Base-by-base conservation (phyloP, 2,888 invertebrate genomes). In the Lymantria monacha region DNA sequence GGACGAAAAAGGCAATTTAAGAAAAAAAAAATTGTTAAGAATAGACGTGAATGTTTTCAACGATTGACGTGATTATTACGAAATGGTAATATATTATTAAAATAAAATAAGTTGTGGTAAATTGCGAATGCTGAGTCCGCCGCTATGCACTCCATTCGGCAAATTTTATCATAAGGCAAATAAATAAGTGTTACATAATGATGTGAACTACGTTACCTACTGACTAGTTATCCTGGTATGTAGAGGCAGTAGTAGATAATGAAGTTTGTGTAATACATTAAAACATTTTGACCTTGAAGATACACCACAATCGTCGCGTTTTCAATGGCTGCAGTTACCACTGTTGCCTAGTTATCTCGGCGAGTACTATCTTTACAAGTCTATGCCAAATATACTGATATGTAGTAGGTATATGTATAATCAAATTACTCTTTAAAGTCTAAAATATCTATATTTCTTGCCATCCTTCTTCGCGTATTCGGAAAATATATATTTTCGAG, bases 401-500 rank as follows among this genome's bases (percentile, higher is more conserved):
- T 33, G 10, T 33, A 45, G 38, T 66, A 70, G 62, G 68, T 30
- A 72, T 69, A 59, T 72, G 73, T 61, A 60, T 58, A 53, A 47
- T 60, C 57, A 54, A 51, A 38, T 49, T 65, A 54, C 48, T 60
- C 60, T 64, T 66, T 66, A 62, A 66, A 63, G 57, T 54, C 53
- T 38, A n/a, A 38, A 7, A 53, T 66, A 58, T 61, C 68, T 58
- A 61, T 52, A 67, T 74, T 63, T 66, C 57, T 70, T 67, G 71
- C 74, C 72, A 79, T 76, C 66, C 66, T 76, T 77, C 70, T 70
- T 74, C 72, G 76, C 71, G 71, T 76, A 79, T 77, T 79, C 77
- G 73, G 74, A 79, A 76, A 74, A 72, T 66, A 76, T 81, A 79
- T 85, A 81, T 85, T 86, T 86, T 86, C 80, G 84, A 86, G 69